phyloP scores from a whole-genome alignment of 2,113 vertebrate species.

The Patagioenas fasciata region DNA sequence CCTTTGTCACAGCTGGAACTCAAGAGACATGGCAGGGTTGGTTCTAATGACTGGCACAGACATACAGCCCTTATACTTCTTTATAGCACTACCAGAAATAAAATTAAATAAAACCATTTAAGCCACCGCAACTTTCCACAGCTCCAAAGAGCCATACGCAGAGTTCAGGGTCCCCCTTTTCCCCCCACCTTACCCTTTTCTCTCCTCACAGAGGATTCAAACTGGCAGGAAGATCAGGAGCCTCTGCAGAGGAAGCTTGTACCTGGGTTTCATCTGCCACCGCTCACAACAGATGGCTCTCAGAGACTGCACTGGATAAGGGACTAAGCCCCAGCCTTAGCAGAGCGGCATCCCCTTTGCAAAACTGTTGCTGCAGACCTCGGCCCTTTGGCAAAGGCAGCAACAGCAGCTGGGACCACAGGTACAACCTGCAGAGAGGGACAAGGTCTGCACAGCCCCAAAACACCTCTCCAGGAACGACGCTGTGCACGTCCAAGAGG shows the following conservation, averaged over 20 bases:
- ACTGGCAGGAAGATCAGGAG: background rate
- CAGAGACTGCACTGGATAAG: accelerated
- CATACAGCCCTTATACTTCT: background rate
- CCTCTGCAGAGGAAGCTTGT: accelerated
- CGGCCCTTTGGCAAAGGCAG: background rate
- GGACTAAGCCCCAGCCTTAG: background rate
- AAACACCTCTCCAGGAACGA: background rate
- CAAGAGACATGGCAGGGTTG: background rate
- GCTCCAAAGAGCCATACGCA: background rate
- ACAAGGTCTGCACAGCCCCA: background rate
- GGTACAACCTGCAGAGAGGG: background rate
- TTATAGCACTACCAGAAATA: background rate
- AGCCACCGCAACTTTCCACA: background rate
- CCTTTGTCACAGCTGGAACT: background rate
- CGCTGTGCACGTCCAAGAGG: accelerated
- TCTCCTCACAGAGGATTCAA: background rate
- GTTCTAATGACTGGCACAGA: background rate
- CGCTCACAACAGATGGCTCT: background rate
- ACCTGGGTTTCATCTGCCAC: background rate
- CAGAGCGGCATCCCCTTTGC: background rate
- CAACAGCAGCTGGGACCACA: background rate
- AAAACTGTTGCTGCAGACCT: background rate
- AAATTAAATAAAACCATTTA: background rate
- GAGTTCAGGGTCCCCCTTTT: background rate
- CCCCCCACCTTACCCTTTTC: background rate